Evolutionary conservation across 2,888 invertebrate species (phyloP), one percentile per base, ranked within the genome.

Genomic region (Sminthurides aquaticus): DNA sequence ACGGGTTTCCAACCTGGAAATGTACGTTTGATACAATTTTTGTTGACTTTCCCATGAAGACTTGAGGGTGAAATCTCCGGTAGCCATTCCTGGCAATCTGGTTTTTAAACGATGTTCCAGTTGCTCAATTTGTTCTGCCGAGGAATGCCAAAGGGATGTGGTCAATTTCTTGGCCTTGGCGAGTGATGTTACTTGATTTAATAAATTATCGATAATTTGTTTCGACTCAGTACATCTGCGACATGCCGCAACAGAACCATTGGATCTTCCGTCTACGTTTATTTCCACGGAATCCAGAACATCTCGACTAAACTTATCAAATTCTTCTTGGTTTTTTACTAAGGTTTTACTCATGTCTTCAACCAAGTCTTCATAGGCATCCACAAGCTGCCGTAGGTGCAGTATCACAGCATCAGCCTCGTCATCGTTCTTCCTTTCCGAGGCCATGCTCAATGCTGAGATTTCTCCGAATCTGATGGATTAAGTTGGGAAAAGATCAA

Each of bases 361-460:
- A 11, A 69, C 69, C 1, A 69, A 52, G 20, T 58, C 60, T 48
- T 67, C 69, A 29, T 69, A 67, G 11, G 59, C 57, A 20, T 49
- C 26, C 5, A 67, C 34, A 1, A 69, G 55, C n/a, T 65, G 34
- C 2, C 49, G 24, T 22, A 65, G 24, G 28, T 65, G 27, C 26
- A 18, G 20, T 27, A 60, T 60, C n/a, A 60, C 60, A 20, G 8
- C 15, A 3, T 29, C 54, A 1, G 54, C 20, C 18, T 64, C 64
- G 24, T 18, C 52, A 15, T 34, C 43, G 43, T 15, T 34, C 43
- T 34, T 34, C 5, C 43, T 5, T 34, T 5, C 8, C 15, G 15
- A 5, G 5, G 43, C 43, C 43, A 34, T 34, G n/a, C n/a, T n/a
- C n/a, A n/a, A n/a, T n/a, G n/a, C n/a, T n/a, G n/a, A n/a, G n/a